phyloP scores from a whole-genome alignment of 2,888 invertebrate species.

The Plagiodera versicolora region DNA sequence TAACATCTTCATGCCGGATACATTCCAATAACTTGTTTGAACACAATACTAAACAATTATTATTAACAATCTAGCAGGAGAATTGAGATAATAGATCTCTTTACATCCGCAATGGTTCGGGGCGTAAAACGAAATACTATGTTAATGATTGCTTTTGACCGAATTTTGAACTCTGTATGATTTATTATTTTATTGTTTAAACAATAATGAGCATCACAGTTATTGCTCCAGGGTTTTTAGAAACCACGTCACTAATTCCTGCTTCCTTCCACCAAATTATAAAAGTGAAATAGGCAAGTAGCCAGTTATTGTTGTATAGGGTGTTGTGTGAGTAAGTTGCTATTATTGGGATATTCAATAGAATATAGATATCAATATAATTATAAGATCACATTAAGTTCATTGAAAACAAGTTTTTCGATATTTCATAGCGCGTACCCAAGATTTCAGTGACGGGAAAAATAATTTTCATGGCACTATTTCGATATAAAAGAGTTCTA shows the following conservation, averaged over 20 bases:
- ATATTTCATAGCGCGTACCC: too few relatives aligned
- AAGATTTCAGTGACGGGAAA: too few relatives aligned
- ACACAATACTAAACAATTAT: background rate
- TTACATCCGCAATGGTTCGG: background rate
- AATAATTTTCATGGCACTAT: too few relatives aligned
- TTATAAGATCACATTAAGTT: too few relatives aligned
- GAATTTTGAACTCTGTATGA: constrained; percentile 5
- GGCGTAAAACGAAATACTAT: background rate
- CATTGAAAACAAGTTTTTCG: too few relatives aligned
- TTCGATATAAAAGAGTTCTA: too few relatives aligned
- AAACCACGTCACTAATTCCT: background rate
- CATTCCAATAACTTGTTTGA: background rate
- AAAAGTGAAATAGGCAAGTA: too few relatives aligned
- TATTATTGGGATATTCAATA: too few relatives aligned
- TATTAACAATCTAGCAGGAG: background rate
- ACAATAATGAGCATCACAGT: constrained; percentile 8
- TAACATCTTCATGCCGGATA: background rate
- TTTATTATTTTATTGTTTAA: constrained; percentile 10
- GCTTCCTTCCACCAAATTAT: too few relatives aligned
- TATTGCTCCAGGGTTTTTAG: constrained; percentile 3
- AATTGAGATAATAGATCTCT: background rate
- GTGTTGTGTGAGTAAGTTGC: too few relatives aligned
- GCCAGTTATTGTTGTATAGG: too few relatives aligned
- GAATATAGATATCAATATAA: too few relatives aligned
- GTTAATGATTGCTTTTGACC: constrained; percentile 9